Percentiles rank a stretch among this genome's conserved stretches.
These are phyloP conservation scores for Meleagris gallopavo DNA, from an alignment of 2,113 vertebrate genomes.

Conservation along the genomic window DNA sequence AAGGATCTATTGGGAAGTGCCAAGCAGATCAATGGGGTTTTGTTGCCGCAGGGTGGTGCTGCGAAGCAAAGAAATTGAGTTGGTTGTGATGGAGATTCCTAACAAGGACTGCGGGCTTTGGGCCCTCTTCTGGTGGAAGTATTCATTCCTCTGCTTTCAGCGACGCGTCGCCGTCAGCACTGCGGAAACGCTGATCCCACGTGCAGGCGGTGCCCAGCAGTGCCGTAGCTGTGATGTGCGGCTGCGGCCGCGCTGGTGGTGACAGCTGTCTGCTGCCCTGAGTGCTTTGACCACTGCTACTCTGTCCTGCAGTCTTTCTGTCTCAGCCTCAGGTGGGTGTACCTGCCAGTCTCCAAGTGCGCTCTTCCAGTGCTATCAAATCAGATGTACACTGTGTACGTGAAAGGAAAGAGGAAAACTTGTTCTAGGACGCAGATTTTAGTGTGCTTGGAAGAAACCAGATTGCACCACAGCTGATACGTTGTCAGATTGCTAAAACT, in stretches of 20 bases:
- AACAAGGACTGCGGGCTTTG: fast-evolving
- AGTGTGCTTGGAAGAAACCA: too few species aligned
- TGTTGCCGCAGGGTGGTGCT: not conserved
- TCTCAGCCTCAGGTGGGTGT: fast-evolving
- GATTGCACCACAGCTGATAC: too few species aligned
- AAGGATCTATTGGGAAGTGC: fast-evolving
- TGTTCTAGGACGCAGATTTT: too few species aligned
- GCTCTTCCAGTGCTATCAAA: fast-evolving
- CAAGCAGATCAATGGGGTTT: fast-evolving
- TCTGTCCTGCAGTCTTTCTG: not conserved
- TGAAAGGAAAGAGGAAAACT: not conserved
- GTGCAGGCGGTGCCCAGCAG: fast-evolving
- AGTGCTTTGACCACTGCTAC: fast-evolving
- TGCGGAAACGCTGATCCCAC: fast-evolving
- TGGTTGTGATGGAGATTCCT: fast-evolving
- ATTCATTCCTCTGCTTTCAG: not conserved
- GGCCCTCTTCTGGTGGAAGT: not conserved
- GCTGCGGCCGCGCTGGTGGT: not conserved
- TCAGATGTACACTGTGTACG: fast-evolving
- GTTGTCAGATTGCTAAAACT: not conserved
- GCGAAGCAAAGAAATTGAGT: fast-evolving
- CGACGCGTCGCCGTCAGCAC: fast-evolving
- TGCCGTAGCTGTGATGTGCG: fast-evolving
- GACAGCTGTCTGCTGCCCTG: too few species aligned
- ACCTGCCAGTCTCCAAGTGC: fast-evolving